A percentile compares a stretch with the other conserved stretches of the same genome.
These are phyloP conservation scores for Dipodomys stephensi DNA, from an alignment of 2,113 vertebrate genomes.

Conservation along the genomic window DNA sequence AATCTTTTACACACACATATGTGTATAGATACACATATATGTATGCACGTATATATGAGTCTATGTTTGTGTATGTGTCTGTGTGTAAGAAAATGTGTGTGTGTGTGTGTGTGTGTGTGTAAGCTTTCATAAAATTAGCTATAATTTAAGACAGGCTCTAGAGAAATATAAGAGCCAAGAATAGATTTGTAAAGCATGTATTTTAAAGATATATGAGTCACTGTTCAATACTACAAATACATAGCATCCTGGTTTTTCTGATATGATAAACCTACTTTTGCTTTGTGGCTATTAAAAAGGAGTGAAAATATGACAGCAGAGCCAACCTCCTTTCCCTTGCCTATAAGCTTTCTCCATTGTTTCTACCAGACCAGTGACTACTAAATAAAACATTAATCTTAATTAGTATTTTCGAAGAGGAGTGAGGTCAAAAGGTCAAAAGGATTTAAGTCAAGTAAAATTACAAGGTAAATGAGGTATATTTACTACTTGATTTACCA, in stretches of 20 bases:
- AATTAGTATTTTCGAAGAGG: background rate
- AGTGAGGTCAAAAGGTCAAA: background rate
- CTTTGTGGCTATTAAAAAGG: background rate
- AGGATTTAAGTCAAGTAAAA: constrained; percentile 15
- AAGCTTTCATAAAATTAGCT: constrained; percentile 9
- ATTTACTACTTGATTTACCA: background rate
- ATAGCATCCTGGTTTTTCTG: background rate
- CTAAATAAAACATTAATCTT: background rate
- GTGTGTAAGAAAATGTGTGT: no score
- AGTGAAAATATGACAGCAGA: background rate
- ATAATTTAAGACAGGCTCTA: background rate
- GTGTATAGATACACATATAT: no score
- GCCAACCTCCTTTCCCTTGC: background rate
- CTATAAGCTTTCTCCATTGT: background rate
- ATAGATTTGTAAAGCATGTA: background rate
- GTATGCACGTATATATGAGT: no score
- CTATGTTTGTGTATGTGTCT: background rate
- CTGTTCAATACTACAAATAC: background rate
- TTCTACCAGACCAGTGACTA: background rate
- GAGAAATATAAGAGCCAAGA: background rate
- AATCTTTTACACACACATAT: background rate
- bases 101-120: no score
- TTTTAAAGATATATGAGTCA: background rate
- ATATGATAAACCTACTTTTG: background rate
- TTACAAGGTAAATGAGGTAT: background rate